phyloP scores from a whole-genome alignment of 53 echinoderm and acorn worm genomes.

The Hippasteria phrygiana region DNA sequence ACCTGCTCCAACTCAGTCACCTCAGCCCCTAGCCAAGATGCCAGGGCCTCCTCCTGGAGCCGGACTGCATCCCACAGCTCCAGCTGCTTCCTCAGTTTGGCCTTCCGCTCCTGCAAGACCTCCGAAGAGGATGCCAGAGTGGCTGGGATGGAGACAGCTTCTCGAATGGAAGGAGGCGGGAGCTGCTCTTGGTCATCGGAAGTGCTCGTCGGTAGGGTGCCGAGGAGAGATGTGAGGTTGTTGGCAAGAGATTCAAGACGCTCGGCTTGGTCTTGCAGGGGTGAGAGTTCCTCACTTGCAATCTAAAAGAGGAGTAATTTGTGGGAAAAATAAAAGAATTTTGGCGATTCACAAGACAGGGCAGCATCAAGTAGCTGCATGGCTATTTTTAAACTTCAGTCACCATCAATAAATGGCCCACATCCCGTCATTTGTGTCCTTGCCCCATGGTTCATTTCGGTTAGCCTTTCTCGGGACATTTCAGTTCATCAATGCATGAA shows the following conservation, averaged over 20 bases:
- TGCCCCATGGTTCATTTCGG: no score
- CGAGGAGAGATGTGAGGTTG: slow-evolving; percentile 54
- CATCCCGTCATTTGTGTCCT: no score
- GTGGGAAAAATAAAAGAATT: not conserved
- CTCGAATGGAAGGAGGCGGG: slow-evolving; percentile 43
- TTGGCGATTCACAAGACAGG: not conserved
- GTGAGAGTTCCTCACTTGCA: slow-evolving; percentile 58
- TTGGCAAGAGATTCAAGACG: slow-evolving; percentile 47
- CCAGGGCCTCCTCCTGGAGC: slow-evolving; percentile 65
- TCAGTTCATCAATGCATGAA: no score
- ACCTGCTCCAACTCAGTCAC: slow-evolving; percentile 68
- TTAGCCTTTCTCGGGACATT: no score
- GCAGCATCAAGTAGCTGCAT: no score
- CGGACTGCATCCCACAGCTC: slow-evolving; percentile 72
- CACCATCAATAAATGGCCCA: no score
- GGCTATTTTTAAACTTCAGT: no score
- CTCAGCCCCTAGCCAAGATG: slow-evolving; percentile 74
- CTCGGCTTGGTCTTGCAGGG: slow-evolving; percentile 54
- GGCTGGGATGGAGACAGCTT: slow-evolving; percentile 29
- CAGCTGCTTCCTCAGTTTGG: slow-evolving; percentile 67
- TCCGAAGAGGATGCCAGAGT: slow-evolving; percentile 32
- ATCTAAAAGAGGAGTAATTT: slow-evolving; percentile 17
- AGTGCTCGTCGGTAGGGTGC: slow-evolving; percentile 18
- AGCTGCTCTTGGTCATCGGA: not conserved
- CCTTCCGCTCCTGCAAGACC: slow-evolving; percentile 69